These are phyloP conservation scores for Oryzias celebensis DNA, from an alignment of 2,113 vertebrate species.

Conservation along the genomic window DNA sequence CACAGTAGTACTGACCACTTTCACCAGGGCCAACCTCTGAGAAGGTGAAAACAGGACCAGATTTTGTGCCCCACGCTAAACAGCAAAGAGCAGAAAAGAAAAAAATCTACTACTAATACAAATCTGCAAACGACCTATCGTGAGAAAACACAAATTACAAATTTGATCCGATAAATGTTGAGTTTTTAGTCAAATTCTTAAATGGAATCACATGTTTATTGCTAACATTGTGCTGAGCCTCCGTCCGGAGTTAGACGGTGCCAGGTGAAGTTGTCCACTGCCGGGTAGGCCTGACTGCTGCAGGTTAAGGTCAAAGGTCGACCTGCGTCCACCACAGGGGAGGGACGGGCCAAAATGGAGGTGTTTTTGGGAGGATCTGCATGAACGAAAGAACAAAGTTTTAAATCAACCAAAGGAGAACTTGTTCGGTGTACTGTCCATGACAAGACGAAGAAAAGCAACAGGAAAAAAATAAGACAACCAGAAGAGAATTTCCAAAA, in stretches of 20 bases:
- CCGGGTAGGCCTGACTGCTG: conserved; percentile 78
- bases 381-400: conserved; percentile 1
- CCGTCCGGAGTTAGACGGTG: conserved; percentile 68
- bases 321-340: conserved; percentile 78
- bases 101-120: not conserved
- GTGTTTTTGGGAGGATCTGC: conserved; percentile 80
- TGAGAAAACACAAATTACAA: not conserved
- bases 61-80: conserved; percentile 71
- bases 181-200: conserved; percentile 24
- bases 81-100: conserved; percentile 24
- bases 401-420: not conserved
- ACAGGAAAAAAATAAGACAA: not conserved
- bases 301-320: conserved; percentile 78
- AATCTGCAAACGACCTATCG: too few species aligned
- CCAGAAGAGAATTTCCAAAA: not conserved
- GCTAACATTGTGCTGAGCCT: conserved; percentile 64
- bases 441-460: not conserved
- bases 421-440: too few species aligned
- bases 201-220: conserved; percentile 45
- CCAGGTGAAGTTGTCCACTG: conserved; percentile 82
- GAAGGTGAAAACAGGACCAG: conserved; percentile 75
- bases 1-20: conserved; percentile 80
- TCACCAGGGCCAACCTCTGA: conserved; percentile 72
- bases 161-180: conserved; percentile 1
- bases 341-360: conserved; percentile 75